phyloP scores from a whole-genome alignment of 2,888 invertebrate species.

The Hanleya hanleyi region DNA sequence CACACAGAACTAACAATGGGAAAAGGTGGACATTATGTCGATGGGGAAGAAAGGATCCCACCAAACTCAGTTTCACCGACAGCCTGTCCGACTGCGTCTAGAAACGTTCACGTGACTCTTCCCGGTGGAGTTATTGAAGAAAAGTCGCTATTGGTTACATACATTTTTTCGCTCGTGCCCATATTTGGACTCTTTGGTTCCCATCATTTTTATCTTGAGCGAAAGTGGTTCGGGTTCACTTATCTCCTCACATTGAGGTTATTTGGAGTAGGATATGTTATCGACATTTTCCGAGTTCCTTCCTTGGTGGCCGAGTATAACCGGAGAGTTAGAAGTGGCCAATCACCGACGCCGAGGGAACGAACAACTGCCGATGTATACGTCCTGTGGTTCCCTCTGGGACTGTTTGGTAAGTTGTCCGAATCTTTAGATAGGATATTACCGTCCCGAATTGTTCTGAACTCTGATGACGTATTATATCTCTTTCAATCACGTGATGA shows the following conservation, averaged over 20 bases:
- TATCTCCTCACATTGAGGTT: background rate
- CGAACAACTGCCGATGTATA: slow-evolving; percentile 29
- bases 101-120: too few species aligned
- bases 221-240: background rate
- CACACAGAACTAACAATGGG: too few species aligned
- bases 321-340: slow-evolving; percentile 31
- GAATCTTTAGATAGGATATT: too few species aligned
- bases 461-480: too few species aligned
- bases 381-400: slow-evolving; percentile 44
- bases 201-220: slow-evolving; percentile 2
- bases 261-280: background rate
- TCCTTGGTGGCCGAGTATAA: background rate
- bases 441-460: too few species aligned
- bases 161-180: background rate
- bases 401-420: slow-evolving; percentile 44
- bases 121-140: too few species aligned
- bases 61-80: too few species aligned
- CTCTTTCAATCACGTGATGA: too few species aligned
- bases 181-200: background rate
- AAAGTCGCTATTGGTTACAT: background rate
- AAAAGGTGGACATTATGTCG: too few species aligned
- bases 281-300: background rate
- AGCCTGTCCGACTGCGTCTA: too few species aligned
- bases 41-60: too few species aligned
- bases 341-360: background rate